A percentile compares a stretch with the other conserved stretches of the same genome.
These are phyloP conservation scores for Lacanobia oleracea DNA, from an alignment of 2,888 invertebrate genomes.

Conservation along the genomic window DNA sequence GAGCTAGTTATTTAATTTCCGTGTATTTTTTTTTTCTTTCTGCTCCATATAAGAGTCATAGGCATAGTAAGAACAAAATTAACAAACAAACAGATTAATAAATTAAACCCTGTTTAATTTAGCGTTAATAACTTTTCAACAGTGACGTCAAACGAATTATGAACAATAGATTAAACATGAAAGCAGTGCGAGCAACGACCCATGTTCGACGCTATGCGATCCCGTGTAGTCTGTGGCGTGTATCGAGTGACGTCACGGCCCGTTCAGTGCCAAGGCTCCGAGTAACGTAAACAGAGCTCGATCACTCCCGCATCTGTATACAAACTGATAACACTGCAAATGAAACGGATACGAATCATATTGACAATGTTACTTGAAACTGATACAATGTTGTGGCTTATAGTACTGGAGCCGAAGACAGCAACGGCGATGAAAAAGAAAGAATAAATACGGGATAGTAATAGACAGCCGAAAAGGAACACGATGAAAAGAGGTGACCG, in stretches of 20 bases:
- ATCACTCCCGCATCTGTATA: constrained; percentile 76
- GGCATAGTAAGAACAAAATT: neutral
- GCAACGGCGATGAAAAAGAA: neutral
- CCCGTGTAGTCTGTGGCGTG: constrained; percentile 68
- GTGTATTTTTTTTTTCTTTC: neutral
- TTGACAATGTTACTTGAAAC: constrained; percentile 35
- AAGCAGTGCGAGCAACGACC: constrained; percentile 65
- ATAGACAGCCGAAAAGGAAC: too few relatives aligned
- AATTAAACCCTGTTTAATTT: constrained; percentile 16
- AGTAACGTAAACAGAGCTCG: constrained; percentile 77
- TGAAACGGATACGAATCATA: constrained; percentile 50
- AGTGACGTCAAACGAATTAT: constrained; percentile 54
- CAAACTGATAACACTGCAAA: constrained; percentile 71
- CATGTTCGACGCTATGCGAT: constrained; percentile 68
- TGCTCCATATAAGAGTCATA: neutral
- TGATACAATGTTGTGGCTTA: constrained; percentile 10
- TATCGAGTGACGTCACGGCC: constrained; percentile 77
- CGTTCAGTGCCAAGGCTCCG: constrained; percentile 84
- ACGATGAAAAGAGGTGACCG: neutral
- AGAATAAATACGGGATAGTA: neutral
- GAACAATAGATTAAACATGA: constrained; percentile 56
- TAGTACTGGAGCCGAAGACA: neutral
- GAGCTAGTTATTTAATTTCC: neutral
- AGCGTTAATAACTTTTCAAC: constrained; percentile 32
- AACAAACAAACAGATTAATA: neutral